Evolutionary conservation across 2,888 invertebrate species (phyloP).

Genomic region (Rhodophaea formosa): DNA sequence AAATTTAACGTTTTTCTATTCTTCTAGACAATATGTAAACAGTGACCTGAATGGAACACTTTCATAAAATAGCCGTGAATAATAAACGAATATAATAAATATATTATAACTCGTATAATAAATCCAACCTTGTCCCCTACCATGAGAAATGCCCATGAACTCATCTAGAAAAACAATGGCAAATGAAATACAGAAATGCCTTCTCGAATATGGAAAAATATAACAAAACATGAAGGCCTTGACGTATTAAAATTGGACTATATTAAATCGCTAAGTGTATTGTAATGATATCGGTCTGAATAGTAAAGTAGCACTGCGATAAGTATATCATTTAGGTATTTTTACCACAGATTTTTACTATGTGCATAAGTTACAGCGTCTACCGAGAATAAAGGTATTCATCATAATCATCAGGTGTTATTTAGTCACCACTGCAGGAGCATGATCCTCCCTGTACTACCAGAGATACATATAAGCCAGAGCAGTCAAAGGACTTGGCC

Average conservation of each 20-base stretch:
- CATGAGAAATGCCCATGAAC: not conserved
- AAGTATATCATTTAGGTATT: not conserved
- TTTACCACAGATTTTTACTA: too few species aligned
- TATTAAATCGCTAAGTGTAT: slow-evolving; percentile 1
- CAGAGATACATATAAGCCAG: too few species aligned
- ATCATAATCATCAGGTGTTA: too few species aligned
- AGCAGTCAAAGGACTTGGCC: too few species aligned
- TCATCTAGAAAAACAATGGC: not conserved
- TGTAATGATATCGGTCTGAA: not conserved
- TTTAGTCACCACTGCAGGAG: too few species aligned
- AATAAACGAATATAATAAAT: too few species aligned
- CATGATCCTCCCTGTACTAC: too few species aligned
- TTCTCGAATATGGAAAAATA: not conserved
- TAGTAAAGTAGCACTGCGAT: not conserved
- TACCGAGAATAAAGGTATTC: not conserved
- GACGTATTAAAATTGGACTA: not conserved
- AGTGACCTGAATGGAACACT: too few species aligned
- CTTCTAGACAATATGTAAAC: too few species aligned
- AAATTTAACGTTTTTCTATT: too few species aligned
- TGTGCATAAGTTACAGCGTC: not conserved
- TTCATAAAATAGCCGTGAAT: too few species aligned
- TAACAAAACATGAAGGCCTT: not conserved
- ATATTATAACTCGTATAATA: too few species aligned
- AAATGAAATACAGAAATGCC: not conserved
- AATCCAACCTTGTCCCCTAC: not conserved